Conservation (phyloP, 2,888 invertebrate genomes). For the Cancer borealis region DNA sequence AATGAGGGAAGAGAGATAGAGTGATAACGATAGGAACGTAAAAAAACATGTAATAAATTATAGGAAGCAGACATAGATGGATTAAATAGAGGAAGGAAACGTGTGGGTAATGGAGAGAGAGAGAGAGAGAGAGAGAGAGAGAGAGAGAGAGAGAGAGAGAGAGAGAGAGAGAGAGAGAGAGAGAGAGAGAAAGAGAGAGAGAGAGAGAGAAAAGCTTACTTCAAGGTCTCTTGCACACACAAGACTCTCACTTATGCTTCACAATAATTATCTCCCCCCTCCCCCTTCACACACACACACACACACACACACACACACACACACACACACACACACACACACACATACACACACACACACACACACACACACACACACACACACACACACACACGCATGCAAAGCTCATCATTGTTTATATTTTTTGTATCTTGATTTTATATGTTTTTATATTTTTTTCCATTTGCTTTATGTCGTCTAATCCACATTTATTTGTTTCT, state of each 20-base stretch:
- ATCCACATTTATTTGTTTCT: neutral
- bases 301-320: conserved; percentile 32
- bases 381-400: neutral
- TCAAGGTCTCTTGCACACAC: neutral
- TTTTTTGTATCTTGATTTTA: neutral
- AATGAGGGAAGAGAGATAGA: neutral
- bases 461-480: neutral
- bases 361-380: neutral
- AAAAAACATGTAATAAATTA: no score
- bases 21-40: no score
- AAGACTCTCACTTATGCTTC: neutral
- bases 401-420: conserved; percentile 10
- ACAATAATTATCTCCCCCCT: neutral
- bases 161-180: conserved; percentile 52
- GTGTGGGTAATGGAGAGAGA: neutral
- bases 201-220: conserved; percentile 33
- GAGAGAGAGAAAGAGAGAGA: conserved; percentile 56
- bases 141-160: conserved; percentile 53
- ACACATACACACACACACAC: conserved; percentile 32
- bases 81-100: no score
- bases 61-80: no score
- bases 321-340: conserved; percentile 32
- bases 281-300: neutral
- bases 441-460: neutral
- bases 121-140: conserved; percentile 44